phyloP scores from a whole-genome alignment of 1,140 invertebrate genomes.

The Drosophila sp. region DNA sequence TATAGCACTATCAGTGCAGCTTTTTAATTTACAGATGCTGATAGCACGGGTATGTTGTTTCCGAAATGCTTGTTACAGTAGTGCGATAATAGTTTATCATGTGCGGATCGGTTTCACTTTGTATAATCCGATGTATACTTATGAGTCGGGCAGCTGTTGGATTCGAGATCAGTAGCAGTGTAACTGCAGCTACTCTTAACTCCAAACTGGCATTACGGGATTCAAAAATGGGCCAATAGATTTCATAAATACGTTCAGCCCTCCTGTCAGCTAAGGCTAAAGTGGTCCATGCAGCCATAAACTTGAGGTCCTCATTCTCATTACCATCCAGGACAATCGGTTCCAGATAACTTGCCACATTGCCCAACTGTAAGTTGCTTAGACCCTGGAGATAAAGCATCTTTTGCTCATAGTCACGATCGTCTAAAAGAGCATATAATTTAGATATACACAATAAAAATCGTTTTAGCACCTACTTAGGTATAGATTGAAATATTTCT shows the following conservation, averaged over 20 bases:
- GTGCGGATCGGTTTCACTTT: slow-evolving; percentile 86
- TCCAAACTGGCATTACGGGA: slow-evolving; percentile 87
- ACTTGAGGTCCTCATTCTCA: slow-evolving; percentile 85
- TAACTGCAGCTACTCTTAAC: slow-evolving; percentile 87
- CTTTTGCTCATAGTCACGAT: slow-evolving; percentile 86
- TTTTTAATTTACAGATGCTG: slow-evolving; percentile 84
- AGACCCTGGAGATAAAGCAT: slow-evolving; percentile 89
- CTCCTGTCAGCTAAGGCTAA: slow-evolving; percentile 84
- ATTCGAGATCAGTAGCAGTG: slow-evolving; percentile 86
- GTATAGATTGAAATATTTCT: slow-evolving; percentile 85
- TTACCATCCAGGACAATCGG: slow-evolving; percentile 84
- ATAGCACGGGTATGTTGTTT: slow-evolving; percentile 87
- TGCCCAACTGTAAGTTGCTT: slow-evolving; percentile 86
- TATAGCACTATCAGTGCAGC: neutral
- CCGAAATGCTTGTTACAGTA: slow-evolving; percentile 87
- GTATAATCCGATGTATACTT: slow-evolving; percentile 88
- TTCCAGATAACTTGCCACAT: slow-evolving; percentile 86
- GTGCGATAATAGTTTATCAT: slow-evolving; percentile 89
- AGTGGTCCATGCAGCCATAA: slow-evolving; percentile 86
- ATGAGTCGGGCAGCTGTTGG: slow-evolving; percentile 87
- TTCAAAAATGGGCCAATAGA: slow-evolving; percentile 88
- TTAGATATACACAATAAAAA: neutral
- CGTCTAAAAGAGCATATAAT: slow-evolving; percentile 83
- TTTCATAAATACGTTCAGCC: slow-evolving; percentile 85
- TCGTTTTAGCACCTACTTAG: slow-evolving; percentile 58